Percentiles rank a stretch among this genome's conserved stretches.
Conservation (phyloP, 2,797 vertebrate species). For the Darevskia mixta region DNA sequence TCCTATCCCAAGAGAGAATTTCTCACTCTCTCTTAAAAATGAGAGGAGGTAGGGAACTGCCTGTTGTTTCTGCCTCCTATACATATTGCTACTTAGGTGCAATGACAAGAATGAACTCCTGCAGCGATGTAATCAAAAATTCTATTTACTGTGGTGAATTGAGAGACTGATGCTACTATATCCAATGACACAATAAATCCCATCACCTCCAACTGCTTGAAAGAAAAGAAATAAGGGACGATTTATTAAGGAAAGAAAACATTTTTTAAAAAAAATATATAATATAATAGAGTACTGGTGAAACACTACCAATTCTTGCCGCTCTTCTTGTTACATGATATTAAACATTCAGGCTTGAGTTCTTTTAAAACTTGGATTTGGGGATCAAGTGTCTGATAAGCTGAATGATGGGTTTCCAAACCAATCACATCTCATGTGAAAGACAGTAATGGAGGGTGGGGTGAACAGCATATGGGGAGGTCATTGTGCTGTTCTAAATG, state of each 20-base stretch:
- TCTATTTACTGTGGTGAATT: conserved; percentile 7
- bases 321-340: neutral
- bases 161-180: conserved; percentile 15
- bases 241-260: conserved; percentile 39
- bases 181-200: conserved; percentile 19
- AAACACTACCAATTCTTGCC: conserved; percentile 1
- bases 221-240: neutral
- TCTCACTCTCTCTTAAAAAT: neutral
- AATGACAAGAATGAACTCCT: conserved; percentile 26
- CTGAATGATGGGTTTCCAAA: neutral
- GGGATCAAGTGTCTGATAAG: neutral
- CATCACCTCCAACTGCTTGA: conserved; percentile 2
- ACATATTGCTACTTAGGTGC: conserved; percentile 29
- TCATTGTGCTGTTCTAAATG: neutral
- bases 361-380: neutral
- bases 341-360: neutral
- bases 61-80: conserved; percentile 46
- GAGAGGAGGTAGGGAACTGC: neutral
- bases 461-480: neutral
- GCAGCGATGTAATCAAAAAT: conserved; percentile 11
- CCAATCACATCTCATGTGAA: neutral
- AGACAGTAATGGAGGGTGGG: neutral
- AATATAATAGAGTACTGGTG: conserved; percentile 15
- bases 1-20: conserved; percentile 5
- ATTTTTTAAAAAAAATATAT: neutral